Conservation (phyloP, 2,113 vertebrate species). For the Dolichotis patagonum region DNA sequence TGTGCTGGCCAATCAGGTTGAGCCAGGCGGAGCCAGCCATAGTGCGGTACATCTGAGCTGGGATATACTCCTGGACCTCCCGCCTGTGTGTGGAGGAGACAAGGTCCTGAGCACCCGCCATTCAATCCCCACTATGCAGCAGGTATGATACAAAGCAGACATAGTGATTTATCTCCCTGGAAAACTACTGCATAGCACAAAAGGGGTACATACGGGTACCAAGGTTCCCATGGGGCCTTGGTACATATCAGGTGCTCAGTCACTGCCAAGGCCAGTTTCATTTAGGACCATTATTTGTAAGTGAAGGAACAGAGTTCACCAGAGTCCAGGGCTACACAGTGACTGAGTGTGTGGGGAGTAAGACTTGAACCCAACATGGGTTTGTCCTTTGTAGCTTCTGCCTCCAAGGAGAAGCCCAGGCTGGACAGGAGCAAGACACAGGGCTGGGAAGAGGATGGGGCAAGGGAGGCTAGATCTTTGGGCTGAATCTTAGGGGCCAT, state of each 20-base stretch:
- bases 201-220: not conserved
- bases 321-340: not conserved
- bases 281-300: not conserved
- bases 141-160: not conserved
- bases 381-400: not conserved
- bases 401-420: not conserved
- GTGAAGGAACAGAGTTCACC: not conserved
- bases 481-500: not conserved
- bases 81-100: constrained; percentile 82
- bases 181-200: too few species aligned
- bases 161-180: not conserved
- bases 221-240: not conserved
- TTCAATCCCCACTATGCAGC: not conserved
- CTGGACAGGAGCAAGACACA: not conserved
- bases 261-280: not conserved
- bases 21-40: constrained; percentile 92
- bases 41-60: constrained; percentile 89
- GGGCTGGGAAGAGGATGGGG: not conserved
- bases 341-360: not conserved
- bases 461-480: not conserved
- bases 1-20: constrained; percentile 91
- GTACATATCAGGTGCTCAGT: not conserved
- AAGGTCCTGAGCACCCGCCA: not conserved
- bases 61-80: constrained; percentile 94
- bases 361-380: not conserved